A percentile compares a stretch with the other conserved stretches of the same genome.
These are phyloP conservation scores for Oscheius onirici DNA, from an alignment of 2,888 invertebrate species.

Conservation along the genomic window DNA sequence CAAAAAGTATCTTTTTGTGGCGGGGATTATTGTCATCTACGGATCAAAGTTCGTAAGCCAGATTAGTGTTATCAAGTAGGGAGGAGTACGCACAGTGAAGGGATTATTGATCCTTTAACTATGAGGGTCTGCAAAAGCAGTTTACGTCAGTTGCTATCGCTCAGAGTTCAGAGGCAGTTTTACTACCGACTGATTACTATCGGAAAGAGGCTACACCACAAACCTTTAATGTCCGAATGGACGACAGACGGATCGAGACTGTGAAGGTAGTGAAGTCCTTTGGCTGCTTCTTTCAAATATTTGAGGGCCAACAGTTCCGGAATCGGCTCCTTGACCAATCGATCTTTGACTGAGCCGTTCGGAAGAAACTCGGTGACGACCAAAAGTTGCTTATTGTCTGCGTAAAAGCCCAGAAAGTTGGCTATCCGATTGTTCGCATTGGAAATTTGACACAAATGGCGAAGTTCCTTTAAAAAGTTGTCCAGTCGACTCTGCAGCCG, in stretches of 20 bases:
- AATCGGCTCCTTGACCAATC: conserved; percentile 42
- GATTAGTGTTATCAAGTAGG: conserved; percentile 5
- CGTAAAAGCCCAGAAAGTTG: conserved; percentile 53
- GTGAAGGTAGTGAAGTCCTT: conserved; percentile 56
- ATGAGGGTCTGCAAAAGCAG: not conserved
- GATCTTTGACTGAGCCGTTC: conserved; percentile 54
- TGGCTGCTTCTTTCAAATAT: conserved; percentile 51
- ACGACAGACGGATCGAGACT: conserved; percentile 47
- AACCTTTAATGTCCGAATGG: conserved; percentile 57
- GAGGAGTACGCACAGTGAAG: conserved; percentile 2
- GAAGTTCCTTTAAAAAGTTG: conserved; percentile 52
- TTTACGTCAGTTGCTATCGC: conserved; percentile 8
- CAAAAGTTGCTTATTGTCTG: conserved; percentile 44
- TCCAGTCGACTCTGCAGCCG: conserved; percentile 39
- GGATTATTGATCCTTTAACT: not conserved
- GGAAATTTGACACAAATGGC: conserved; percentile 48
- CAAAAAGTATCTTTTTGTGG: not conserved
- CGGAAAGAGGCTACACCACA: not conserved
- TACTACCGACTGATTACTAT: not conserved
- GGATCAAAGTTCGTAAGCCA: conserved; percentile 15
- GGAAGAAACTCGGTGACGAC: conserved; percentile 54
- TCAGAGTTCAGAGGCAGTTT: conserved; percentile 8
- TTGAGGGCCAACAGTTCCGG: conserved; percentile 49
- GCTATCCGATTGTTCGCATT: conserved; percentile 48
- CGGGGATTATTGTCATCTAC: not conserved